phyloP scores from a whole-genome alignment of 2,888 invertebrate species.

The Drosophila flavopinicola region DNA sequence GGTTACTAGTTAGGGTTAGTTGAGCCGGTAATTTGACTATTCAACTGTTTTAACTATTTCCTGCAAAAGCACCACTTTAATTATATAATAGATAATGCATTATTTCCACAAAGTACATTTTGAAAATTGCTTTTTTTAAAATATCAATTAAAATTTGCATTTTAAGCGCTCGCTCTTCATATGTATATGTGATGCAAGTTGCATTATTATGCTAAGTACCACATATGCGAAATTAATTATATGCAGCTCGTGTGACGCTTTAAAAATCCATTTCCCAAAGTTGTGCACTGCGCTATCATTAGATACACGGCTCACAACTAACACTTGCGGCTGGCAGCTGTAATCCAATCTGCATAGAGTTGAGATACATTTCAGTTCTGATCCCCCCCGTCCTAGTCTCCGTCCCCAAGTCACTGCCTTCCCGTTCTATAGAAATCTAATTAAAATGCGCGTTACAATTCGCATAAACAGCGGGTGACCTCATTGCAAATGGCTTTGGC shows the following conservation, averaged over 20 bases:
- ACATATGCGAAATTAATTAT: slow-evolving; percentile 5
- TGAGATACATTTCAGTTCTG: slow-evolving; percentile 11
- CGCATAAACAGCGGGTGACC: slow-evolving; percentile 56
- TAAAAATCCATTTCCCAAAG: slow-evolving; percentile 47
- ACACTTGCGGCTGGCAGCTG: slow-evolving; percentile 6
- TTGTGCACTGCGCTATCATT: slow-evolving; percentile 18
- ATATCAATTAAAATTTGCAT: slow-evolving; percentile 17
- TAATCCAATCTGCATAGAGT: slow-evolving; percentile 19
- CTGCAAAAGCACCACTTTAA: not conserved
- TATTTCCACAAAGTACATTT: not conserved
- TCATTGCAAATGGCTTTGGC: slow-evolving; percentile 58
- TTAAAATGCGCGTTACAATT: slow-evolving; percentile 72
- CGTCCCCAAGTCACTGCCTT: not conserved
- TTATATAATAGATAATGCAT: slow-evolving; percentile 1
- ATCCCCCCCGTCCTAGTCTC: not conserved
- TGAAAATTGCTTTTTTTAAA: not conserved
- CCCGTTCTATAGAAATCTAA: slow-evolving; percentile 53
- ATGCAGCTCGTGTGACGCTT: slow-evolving; percentile 49
- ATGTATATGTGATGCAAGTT: slow-evolving; percentile 1
- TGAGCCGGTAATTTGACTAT: not conserved
- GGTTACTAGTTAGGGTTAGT: too few relatives aligned
- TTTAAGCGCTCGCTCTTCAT: not conserved
- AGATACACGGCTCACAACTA: slow-evolving; percentile 19
- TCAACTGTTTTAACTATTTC: not conserved
- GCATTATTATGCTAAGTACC: slow-evolving; percentile 41